Base-by-base conservation (phyloP, 2,888 invertebrate genomes). In the Melanotus villosus region DNA sequence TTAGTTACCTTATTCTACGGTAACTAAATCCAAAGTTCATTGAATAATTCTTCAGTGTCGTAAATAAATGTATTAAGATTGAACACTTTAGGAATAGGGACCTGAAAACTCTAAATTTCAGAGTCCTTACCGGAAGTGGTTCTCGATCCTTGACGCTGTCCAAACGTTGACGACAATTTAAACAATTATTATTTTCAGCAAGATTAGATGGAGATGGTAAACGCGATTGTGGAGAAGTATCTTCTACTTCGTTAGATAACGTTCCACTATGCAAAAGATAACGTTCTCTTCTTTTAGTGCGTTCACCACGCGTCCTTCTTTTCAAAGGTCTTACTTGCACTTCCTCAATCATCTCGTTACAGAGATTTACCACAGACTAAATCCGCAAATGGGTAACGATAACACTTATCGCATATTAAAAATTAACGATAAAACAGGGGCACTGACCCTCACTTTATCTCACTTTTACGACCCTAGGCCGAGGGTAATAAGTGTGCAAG, bases 281-380 rank as follows among this genome's bases (percentile, higher is more conserved):
- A 63, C 81, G 71, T 73, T 82, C 80, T 50, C 83, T 78, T 67
- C 82, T 75, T 75, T 80, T 82, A 12, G 80, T 83, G 52, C 83
- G 77, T 74, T 83, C 82, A 64, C 78, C 74, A 43, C 83, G 80
- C 38, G 81, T 81, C 75, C 81, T 77, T 62, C 82, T 75, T 68
- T 77, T 82, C 19, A 77, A 72, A 32, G 75, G 76, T 64, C 75
- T 75, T n/a, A 71, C 76, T 58, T 75, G 74, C 56, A 75, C 74
- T 68, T 81, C 80, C 74, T 80, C 80, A 63, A 80, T 79, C 80
- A 81, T 81, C 58, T 26, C 50, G 23, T 52, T 62, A 14, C 23
- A 54, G 41, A 38, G 23, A 10, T 52, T 41, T 30, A 63, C 10
- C 47, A 45, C 30, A 43, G 32, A 65, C 54, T 43, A 41, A 50